Conservation (phyloP, 2,797 vertebrate species). For the Picus viridis region DNA sequence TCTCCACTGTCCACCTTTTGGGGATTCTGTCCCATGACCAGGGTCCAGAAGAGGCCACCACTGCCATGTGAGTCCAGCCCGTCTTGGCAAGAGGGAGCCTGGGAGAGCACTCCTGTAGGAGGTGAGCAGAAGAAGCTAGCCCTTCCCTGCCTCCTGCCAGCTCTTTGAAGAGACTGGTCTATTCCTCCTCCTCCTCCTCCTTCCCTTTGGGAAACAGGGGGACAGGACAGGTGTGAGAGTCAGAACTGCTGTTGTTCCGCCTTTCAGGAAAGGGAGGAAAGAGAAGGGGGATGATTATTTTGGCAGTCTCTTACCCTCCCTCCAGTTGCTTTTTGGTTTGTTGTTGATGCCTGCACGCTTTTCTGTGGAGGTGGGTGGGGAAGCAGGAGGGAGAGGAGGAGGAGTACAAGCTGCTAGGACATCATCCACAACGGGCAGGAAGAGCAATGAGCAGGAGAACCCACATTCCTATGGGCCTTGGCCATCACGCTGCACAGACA, state of each 20-base stretch:
- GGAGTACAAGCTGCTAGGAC: slow-evolving; percentile 51
- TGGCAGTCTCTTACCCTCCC: slow-evolving; percentile 70
- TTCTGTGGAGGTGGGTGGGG: slow-evolving; percentile 33
- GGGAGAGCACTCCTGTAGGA: slow-evolving; percentile 43
- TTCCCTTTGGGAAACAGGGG: slow-evolving; percentile 36
- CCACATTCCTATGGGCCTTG: slow-evolving; percentile 58
- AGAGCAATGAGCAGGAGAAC: slow-evolving; percentile 59
- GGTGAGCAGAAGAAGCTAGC: slow-evolving; percentile 53
- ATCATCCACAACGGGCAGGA: slow-evolving; percentile 67
- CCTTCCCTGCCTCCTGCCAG: slow-evolving; percentile 54
- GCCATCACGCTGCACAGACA: slow-evolving; percentile 34
- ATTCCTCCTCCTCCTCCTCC: slow-evolving; percentile 35
- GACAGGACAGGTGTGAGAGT: background rate
- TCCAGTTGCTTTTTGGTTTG: slow-evolving; percentile 70
- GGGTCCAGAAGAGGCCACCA: slow-evolving; percentile 68
- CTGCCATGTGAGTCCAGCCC: slow-evolving; percentile 71
- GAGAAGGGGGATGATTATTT: slow-evolving; percentile 54
- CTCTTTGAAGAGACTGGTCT: slow-evolving; percentile 56
- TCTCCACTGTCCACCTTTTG: slow-evolving; percentile 66
- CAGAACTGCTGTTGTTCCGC: slow-evolving; percentile 12
- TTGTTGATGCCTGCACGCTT: slow-evolving; percentile 69
- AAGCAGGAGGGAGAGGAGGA: slow-evolving; percentile 58
- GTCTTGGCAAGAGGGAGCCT: slow-evolving; percentile 70
- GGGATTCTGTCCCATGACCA: slow-evolving; percentile 64
- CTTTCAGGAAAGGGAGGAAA: slow-evolving; percentile 41